A percentile compares a stretch with the other conserved stretches of the same genome.
These are phyloP conservation scores for Ferdinandea cuprea DNA, from an alignment of 2,888 invertebrate genomes.

Conservation along the genomic window DNA sequence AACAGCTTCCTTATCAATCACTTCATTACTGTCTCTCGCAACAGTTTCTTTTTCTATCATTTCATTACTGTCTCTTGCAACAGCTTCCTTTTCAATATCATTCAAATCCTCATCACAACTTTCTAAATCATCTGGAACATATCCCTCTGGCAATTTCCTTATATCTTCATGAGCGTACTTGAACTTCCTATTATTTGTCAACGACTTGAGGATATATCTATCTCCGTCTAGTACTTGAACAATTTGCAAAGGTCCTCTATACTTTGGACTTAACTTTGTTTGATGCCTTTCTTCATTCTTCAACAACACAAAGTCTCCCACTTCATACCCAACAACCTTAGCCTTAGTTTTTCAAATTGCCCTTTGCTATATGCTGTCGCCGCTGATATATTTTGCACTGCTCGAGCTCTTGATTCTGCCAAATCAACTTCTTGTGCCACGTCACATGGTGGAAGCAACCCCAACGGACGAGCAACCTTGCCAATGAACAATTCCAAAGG, in stretches of 20 bases:
- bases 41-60: too few relatives aligned
- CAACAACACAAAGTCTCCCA: slow-evolving; percentile 29
- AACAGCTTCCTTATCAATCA: too few relatives aligned
- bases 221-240: slow-evolving; percentile 18
- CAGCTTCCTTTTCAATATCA: too few relatives aligned
- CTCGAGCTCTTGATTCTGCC: slow-evolving; percentile 15
- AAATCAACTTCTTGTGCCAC: slow-evolving; percentile 20
- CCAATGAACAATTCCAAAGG: slow-evolving; percentile 39
- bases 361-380: slow-evolving; percentile 1
- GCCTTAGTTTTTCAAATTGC: slow-evolving; percentile 40
- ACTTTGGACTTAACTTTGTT: slow-evolving; percentile 35
- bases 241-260: slow-evolving; percentile 26
- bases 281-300: slow-evolving; percentile 20
- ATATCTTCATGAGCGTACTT: slow-evolving; percentile 17
- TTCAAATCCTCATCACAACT: too few relatives aligned
- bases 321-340: slow-evolving; percentile 20
- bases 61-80: too few relatives aligned
- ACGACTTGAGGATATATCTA: slow-evolving; percentile 14
- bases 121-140: too few relatives aligned
- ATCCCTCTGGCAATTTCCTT: too few relatives aligned
- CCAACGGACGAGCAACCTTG: slow-evolving; percentile 20
- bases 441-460: slow-evolving; percentile 14
- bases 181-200: not conserved
- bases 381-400: too few relatives aligned
- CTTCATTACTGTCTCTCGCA: too few relatives aligned